Evolutionary conservation across 2,113 vertebrate species (phyloP), one percentile per base, ranked within the genome.

Genomic region (Manacus vitellinus): DNA sequence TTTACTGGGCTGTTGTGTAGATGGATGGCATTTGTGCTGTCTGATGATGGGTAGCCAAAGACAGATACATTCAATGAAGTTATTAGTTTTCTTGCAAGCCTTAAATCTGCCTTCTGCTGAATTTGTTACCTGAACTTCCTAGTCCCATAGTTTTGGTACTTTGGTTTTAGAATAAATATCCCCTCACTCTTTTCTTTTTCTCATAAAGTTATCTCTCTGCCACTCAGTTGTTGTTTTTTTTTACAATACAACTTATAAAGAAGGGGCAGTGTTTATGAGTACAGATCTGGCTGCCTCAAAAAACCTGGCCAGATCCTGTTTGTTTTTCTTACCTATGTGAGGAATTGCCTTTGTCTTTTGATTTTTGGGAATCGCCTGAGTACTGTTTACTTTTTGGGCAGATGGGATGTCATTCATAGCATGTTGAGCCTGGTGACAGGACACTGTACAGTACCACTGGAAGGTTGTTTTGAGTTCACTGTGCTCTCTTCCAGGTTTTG

Each of bases 41-140:
- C 37, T 51, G 54, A 13, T 70, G 51, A 20, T 77, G 47, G 25
- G 17, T 58, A 41, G 24, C 66, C 79, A 56, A 31, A 59, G 54
- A 37, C 49, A 46, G 15, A n/a, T 56, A 2, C 7, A 0, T 63
- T 51, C 19, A 31, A 1, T 6, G 0, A 65, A 54, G 33, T 14
- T 67, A 25, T 13, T 39, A 5, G 12, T 62, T 90, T 79, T 56
- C 41, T 73, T 66, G 17, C 24, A 58, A 62, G 18, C 31, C 33
- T 91, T 91, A 56, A 70, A 61, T 68, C 25, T 61, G 31, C 62
- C 23, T 58, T 84, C 72, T 79, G 24, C 63, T 73, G 25, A 76
- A 47, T 80, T 56, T 44, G 14, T 85, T 55, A 72, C 63, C 31
- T 41, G 51, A 85, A 33, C 49, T 73, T 68, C 28, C 6, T 70